Evolutionary conservation across 2,113 vertebrate species (phyloP).

Genomic region (Mesembrinibis cayennensis): DNA sequence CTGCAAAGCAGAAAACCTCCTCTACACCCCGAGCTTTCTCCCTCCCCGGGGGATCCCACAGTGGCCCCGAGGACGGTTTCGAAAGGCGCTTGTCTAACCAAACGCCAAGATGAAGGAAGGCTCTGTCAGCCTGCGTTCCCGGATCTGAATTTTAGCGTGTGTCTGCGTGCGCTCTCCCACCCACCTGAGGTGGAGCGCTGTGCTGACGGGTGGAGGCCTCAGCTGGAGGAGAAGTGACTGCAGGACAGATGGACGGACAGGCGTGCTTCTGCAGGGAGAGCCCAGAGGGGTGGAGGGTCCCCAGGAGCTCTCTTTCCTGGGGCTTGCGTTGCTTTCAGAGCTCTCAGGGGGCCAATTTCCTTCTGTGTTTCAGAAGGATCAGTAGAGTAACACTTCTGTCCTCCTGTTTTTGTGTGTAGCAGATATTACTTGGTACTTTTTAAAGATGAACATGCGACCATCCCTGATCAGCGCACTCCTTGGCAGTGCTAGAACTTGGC

Average conservation of each 20-base stretch:
- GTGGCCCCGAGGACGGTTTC: neutral
- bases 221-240: neutral
- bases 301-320: neutral
- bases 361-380: neutral
- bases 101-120: too few relatives aligned
- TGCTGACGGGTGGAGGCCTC: neutral
- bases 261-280: neutral
- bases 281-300: neutral
- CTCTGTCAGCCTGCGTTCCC: neutral
- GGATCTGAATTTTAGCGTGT: neutral
- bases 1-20: neutral
- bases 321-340: neutral
- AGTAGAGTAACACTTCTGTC: neutral
- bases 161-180: neutral
- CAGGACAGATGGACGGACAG: accelerated
- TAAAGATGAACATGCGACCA: neutral
- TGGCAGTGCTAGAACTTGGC: neutral
- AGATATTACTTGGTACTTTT: neutral
- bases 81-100: accelerated
- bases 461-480: neutral
- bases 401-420: neutral
- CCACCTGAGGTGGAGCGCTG: neutral
- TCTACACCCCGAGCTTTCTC: too few relatives aligned
- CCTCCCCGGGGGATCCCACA: accelerated
- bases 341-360: neutral